Evolutionary conservation across 2,888 invertebrate genomes (phyloP).

Genomic region (Hypomecis punctinalis): DNA sequence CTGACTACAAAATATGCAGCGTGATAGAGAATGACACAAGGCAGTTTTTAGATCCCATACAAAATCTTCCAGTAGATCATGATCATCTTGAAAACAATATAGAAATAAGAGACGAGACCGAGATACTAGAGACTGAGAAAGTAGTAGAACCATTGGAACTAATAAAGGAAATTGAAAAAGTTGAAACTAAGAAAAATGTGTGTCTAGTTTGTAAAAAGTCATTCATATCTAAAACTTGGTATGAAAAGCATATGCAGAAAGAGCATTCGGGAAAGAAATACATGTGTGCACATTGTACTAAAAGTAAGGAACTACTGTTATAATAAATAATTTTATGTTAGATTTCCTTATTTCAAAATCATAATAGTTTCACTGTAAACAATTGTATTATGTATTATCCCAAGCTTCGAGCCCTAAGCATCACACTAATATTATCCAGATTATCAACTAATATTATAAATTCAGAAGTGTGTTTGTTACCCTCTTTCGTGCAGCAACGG

Average conservation of each 20-base stretch:
- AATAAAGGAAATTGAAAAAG: constrained; percentile 34
- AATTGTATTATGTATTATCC: too few relatives aligned
- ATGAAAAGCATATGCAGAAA: constrained; percentile 68
- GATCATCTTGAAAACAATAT: constrained; percentile 19
- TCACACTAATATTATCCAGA: too few relatives aligned
- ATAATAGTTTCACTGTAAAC: too few relatives aligned
- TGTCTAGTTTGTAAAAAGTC: constrained; percentile 66
- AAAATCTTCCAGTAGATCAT: constrained; percentile 22
- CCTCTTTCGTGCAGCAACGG: too few relatives aligned
- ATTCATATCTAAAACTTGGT: constrained; percentile 72
- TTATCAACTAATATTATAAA: too few relatives aligned
- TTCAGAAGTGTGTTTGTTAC: too few relatives aligned
- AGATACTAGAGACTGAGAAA: constrained; percentile 3
- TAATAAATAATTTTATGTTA: too few relatives aligned
- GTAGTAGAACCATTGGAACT: constrained; percentile 15
- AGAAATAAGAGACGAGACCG: constrained; percentile 15
- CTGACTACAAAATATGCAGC: constrained; percentile 65
- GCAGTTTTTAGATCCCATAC: constrained; percentile 42
- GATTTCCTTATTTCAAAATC: too few relatives aligned
- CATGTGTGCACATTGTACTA: constrained; percentile 64
- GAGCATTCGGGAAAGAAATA: constrained; percentile 65
- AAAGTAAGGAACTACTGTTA: constrained; percentile 53
- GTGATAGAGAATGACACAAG: constrained; percentile 48
- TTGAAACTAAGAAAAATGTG: constrained; percentile 47
- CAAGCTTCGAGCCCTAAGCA: too few relatives aligned